Percentiles rank a stretch among this genome's conserved stretches.
phyloP scores from a whole-genome alignment of 1,140 invertebrate species.

The Pteromalus puparum region DNA sequence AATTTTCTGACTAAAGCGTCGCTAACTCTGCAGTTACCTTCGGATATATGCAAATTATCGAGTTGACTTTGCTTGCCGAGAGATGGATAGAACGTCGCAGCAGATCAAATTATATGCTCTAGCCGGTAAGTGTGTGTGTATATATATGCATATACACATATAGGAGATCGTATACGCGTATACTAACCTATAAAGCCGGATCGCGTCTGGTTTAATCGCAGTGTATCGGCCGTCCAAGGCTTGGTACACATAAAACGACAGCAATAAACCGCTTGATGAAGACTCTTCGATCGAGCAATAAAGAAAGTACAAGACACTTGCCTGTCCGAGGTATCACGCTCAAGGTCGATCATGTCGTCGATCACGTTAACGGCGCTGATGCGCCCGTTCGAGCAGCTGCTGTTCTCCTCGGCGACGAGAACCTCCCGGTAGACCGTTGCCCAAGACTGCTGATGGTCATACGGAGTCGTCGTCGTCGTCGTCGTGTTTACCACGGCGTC shows the following conservation, averaged over 20 bases:
- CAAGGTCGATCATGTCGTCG: constrained; percentile 74
- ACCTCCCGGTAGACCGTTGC: constrained; percentile 55
- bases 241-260: too few relatives aligned
- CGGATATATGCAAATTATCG: constrained; percentile 32
- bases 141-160: too few relatives aligned
- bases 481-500: neutral
- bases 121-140: too few relatives aligned
- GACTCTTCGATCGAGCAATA: too few relatives aligned
- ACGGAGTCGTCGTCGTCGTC: constrained; percentile 55
- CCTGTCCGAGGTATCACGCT: constrained; percentile 73
- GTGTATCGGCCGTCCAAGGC: too few relatives aligned
- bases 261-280: too few relatives aligned
- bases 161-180: neutral
- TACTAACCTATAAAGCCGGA: too few relatives aligned
- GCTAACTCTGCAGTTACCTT: constrained; percentile 25
- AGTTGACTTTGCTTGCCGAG: neutral
- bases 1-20: constrained; percentile 23
- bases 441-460: constrained; percentile 66
- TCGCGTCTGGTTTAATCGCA: too few relatives aligned
- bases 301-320: constrained; percentile 58
- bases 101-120: too few relatives aligned
- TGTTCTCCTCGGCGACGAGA: constrained; percentile 31
- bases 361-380: neutral
- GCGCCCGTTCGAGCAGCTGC: neutral
- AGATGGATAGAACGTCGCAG: too few relatives aligned